These are phyloP conservation scores for Drosophila nasuta DNA, from an alignment of 1,140 invertebrate species.

Conservation along the genomic window DNA sequence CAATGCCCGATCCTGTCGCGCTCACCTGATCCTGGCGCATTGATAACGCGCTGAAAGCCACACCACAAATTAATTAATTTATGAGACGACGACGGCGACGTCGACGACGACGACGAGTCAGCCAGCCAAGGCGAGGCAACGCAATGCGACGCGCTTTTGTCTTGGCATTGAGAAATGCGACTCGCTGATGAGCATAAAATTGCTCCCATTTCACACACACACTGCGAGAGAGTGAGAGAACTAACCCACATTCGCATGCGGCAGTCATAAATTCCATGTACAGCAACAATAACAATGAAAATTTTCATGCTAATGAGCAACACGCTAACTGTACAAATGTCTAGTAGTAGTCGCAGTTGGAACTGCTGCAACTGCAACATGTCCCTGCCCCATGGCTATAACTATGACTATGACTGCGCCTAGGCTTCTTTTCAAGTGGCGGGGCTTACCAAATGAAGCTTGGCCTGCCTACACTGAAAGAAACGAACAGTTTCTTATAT, in stretches of 20 bases:
- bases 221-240: not conserved
- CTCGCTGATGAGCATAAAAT: conserved; percentile 78
- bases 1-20: conserved; percentile 28
- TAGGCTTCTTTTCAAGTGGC: conserved; percentile 16
- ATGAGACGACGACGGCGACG: conserved; percentile 49
- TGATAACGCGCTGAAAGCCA: conserved; percentile 83
- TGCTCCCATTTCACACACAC: conserved; percentile 49
- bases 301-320: conserved; percentile 80
- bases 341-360: conserved; percentile 10
- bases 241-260: conserved; percentile 79
- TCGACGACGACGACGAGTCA: conserved; percentile 1
- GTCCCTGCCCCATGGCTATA: conserved; percentile 18
- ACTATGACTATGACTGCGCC: not conserved
- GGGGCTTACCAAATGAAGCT: conserved; percentile 79
- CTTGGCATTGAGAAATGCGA: conserved; percentile 72
- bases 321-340: conserved; percentile 80
- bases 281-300: conserved; percentile 40
- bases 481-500: too few species aligned
- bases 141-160: conserved; percentile 7
- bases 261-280: conserved; percentile 71
- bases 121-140: conserved; percentile 21
- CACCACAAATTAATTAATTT: conserved; percentile 83
- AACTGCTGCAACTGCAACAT: conserved; percentile 44
- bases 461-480: conserved; percentile 23
- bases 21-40: conserved; percentile 54